Evolutionary conservation across 2,113 vertebrate species (phyloP).

Genomic region (Shinisaurus crocodilurus): DNA sequence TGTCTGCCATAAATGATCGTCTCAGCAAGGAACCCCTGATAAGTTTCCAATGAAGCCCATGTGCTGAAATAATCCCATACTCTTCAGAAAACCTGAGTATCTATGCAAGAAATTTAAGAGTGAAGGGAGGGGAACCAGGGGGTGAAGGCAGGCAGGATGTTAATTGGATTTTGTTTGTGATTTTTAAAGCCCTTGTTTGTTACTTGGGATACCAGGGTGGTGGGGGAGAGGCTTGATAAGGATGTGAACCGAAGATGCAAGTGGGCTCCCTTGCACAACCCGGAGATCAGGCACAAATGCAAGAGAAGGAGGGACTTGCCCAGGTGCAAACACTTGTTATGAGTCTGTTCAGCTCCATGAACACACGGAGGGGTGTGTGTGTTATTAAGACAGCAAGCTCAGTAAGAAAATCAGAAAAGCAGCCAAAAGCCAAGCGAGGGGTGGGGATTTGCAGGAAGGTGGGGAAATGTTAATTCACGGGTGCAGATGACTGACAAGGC

Average conservation of each 20-base stretch:
- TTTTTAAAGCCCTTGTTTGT: neutral
- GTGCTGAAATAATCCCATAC: no score
- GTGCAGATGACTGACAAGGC: neutral
- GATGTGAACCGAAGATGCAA: neutral
- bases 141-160: neutral
- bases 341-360: constrained; percentile 31
- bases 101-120: rapidly evolving
- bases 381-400: constrained; percentile 7
- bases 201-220: rapidly evolving
- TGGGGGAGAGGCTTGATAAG: neutral
- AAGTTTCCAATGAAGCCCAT: neutral
- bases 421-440: constrained; percentile 62
- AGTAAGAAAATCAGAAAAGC: constrained; percentile 45
- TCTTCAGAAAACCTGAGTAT: neutral
- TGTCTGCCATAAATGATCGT: neutral
- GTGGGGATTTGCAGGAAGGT: constrained; percentile 26
- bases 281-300: neutral
- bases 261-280: neutral
- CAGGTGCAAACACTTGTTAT: neutral
- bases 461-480: constrained; percentile 64
- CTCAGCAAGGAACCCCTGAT: neutral
- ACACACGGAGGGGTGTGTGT: no score
- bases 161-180: neutral
- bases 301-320: constrained; percentile 35
- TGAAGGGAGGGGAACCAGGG: rapidly evolving